A percentile compares a stretch with the other conserved stretches of the same genome.
phyloP scores from a whole-genome alignment of 2,113 vertebrate species.

The Mobula hypostoma region DNA sequence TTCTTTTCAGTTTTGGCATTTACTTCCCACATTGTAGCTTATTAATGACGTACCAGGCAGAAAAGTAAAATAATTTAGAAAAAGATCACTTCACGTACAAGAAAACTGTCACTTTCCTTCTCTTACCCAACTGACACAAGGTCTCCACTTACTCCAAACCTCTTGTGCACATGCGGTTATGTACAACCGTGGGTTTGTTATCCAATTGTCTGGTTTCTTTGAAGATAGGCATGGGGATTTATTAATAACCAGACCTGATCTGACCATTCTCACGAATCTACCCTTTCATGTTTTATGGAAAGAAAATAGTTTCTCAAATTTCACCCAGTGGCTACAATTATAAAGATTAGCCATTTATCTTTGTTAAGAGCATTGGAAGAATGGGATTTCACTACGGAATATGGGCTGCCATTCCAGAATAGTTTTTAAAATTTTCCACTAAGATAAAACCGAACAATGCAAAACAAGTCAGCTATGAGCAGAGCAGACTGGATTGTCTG shows the following conservation, averaged over 20 bases:
- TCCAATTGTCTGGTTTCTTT: not conserved
- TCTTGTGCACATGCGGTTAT: not conserved
- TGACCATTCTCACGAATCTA: not conserved
- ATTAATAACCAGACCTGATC: not conserved
- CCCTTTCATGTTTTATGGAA: not conserved
- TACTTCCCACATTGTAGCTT: not conserved
- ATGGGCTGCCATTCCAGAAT: not conserved
- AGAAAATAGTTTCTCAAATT: not conserved
- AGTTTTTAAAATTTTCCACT: not conserved
- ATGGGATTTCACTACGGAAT: not conserved
- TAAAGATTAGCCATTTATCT: not conserved
- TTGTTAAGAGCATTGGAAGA: not conserved
- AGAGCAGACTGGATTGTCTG: not conserved
- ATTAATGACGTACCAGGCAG: not conserved
- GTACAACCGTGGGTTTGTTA: not conserved
- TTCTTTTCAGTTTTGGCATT: not conserved
- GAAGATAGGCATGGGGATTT: too few relatives aligned
- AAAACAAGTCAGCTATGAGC: not conserved
- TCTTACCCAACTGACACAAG: not conserved
- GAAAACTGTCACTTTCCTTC: not conserved
- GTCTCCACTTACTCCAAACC: not conserved
- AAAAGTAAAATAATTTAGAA: not conserved
- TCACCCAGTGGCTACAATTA: not conserved
- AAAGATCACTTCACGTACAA: not conserved
- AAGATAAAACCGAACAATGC: not conserved